Percentiles rank a stretch among this genome's conserved stretches.
Conservation (phyloP, 2,797 vertebrate genomes). For the Lateolabrax maculatus region DNA sequence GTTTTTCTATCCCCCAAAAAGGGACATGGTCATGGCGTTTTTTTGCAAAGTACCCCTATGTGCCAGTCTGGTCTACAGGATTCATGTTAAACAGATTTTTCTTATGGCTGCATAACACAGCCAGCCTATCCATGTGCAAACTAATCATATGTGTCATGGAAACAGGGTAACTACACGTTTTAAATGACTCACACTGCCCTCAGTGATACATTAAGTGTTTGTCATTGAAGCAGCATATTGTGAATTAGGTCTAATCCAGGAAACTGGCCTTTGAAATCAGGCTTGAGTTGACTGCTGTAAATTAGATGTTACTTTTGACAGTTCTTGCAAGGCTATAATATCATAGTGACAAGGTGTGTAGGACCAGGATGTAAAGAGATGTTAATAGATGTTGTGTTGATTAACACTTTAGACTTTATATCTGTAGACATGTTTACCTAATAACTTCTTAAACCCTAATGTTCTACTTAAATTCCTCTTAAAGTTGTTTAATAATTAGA, state of each 20-base stretch:
- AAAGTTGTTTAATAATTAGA: not conserved
- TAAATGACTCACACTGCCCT: slow-evolving; percentile 13
- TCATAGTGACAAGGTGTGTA: not conserved
- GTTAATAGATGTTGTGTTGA: not conserved
- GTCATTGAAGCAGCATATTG: slow-evolving; percentile 21
- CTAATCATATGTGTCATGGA: slow-evolving; percentile 29
- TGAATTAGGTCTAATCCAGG: slow-evolving; percentile 34
- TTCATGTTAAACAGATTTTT: slow-evolving; percentile 1
- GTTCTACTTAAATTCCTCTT: not conserved
- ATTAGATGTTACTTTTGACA: not conserved
- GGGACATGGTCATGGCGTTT: too few species aligned
- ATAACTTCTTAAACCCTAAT: not conserved
- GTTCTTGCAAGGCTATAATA: not conserved
- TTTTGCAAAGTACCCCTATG: too few species aligned
- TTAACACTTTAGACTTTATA: not conserved
- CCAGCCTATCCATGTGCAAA: slow-evolving; percentile 19
- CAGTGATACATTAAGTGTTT: slow-evolving; percentile 10
- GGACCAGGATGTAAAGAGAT: too few species aligned
- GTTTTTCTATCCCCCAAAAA: too few species aligned
- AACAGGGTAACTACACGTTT: slow-evolving; percentile 29
- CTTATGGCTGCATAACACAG: not conserved
- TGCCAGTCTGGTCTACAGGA: too few species aligned
- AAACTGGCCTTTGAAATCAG: slow-evolving; percentile 21
- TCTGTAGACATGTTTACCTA: not conserved
- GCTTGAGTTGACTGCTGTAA: slow-evolving; percentile 1